Evolutionary conservation across 1,140 invertebrate genomes (phyloP).

Genomic region (Macrosteles quadrilineatus): DNA sequence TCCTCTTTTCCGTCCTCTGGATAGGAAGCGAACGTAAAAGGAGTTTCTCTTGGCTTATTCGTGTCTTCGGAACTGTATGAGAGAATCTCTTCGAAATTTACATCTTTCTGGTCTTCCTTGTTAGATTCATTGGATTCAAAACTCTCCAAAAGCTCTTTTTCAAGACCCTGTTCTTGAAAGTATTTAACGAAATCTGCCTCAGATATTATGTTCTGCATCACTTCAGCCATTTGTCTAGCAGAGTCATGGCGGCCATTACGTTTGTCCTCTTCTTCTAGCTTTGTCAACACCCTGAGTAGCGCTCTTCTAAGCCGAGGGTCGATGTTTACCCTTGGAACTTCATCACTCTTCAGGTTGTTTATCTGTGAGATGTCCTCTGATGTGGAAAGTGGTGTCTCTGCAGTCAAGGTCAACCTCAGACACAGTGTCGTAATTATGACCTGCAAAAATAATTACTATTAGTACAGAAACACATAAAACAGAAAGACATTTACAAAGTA

Average conservation of each 20-base stretch:
- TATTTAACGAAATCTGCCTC: constrained; percentile 31
- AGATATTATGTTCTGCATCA: constrained; percentile 17
- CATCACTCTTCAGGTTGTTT: constrained; percentile 35
- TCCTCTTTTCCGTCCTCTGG: background rate
- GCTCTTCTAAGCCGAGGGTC: constrained; percentile 70
- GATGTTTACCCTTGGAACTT: constrained; percentile 56
- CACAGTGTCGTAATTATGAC: no score
- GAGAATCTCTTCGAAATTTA: constrained; percentile 15
- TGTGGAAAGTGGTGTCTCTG: background rate
- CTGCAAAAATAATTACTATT: no score
- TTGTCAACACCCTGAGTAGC: constrained; percentile 66
- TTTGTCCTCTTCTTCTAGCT: constrained; percentile 57
- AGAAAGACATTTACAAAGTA: no score
- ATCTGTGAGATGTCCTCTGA: constrained; percentile 36
- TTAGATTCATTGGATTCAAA: constrained; percentile 16
- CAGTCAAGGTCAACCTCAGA: background rate
- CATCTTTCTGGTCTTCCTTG: background rate
- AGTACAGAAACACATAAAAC: no score
- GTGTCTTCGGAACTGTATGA: constrained; percentile 13
- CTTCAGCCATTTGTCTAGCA: background rate
- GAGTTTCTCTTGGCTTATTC: background rate
- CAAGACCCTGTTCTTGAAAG: constrained; percentile 19
- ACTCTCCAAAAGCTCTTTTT: constrained; percentile 14
- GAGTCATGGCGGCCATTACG: background rate
- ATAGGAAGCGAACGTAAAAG: constrained; percentile 10